Percentiles rank a stretch among this genome's conserved stretches.
Conservation (phyloP, 1,140 invertebrate genomes). For the Aphis gossypii region DNA sequence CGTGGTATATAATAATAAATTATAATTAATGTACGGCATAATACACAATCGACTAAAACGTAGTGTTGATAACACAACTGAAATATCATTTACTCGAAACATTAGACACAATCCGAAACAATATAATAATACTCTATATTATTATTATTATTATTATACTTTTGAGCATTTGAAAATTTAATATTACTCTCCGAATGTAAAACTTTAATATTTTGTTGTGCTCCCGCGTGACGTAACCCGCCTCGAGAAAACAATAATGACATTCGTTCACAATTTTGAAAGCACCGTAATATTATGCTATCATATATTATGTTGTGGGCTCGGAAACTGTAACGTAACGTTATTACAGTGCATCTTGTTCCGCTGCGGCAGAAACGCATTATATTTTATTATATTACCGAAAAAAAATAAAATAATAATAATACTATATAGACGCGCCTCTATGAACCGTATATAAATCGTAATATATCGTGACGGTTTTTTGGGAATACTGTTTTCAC, state of each 20-base stretch:
- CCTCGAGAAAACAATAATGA: background rate
- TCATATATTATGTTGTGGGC: background rate
- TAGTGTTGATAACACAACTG: conserved; percentile 7
- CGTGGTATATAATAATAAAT: background rate
- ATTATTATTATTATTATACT: background rate
- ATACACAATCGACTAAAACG: background rate
- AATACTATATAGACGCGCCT: background rate
- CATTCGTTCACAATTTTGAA: conserved; percentile 2
- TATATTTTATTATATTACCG: conserved; percentile 2
- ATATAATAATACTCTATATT: conserved; percentile 3
- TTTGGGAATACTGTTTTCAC: background rate
- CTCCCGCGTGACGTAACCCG: background rate
- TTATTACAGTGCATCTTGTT: background rate
- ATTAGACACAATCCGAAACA: background rate
- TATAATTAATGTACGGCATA: conserved; percentile 2
- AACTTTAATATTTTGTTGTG: background rate
- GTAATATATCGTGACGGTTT: background rate
- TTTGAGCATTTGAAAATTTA: background rate
- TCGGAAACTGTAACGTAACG: background rate
- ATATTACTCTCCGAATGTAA: background rate
- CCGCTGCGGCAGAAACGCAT: background rate
- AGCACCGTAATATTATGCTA: background rate
- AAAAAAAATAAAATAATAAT: conserved; percentile 2
- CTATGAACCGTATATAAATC: background rate
- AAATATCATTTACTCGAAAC: background rate